Conservation (phyloP, 2,888 invertebrate genomes). For the Villa cingulata region DNA sequence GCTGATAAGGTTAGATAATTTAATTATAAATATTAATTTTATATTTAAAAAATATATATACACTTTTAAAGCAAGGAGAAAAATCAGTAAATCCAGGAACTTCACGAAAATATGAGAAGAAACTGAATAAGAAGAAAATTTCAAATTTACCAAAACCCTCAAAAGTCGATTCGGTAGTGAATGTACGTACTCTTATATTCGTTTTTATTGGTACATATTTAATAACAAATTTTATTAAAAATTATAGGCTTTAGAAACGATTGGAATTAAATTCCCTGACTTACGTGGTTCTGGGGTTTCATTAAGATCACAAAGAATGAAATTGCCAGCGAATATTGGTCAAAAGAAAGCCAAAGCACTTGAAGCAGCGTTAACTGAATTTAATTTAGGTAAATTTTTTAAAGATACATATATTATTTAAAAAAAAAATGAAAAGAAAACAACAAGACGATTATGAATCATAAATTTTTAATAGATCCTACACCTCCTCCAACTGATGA, state of each 20-base stretch:
- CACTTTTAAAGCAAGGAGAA: slow-evolving; percentile 24
- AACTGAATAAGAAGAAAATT: slow-evolving; percentile 63
- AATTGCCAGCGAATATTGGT: slow-evolving; percentile 90
- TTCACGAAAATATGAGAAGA: slow-evolving; percentile 50
- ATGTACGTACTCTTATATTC: slow-evolving; percentile 17
- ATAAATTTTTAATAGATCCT: slow-evolving; percentile 50
- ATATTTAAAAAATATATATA: not conserved
- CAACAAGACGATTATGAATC: too few species aligned
- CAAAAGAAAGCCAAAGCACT: slow-evolving; percentile 96
- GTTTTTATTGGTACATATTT: too few species aligned
- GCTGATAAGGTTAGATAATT: slow-evolving; percentile 55
- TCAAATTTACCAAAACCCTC: slow-evolving; percentile 54
- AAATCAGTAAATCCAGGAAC: slow-evolving; percentile 23
- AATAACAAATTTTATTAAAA: too few species aligned
- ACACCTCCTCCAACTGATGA: slow-evolving; percentile 93
- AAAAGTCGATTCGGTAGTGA: slow-evolving; percentile 38
- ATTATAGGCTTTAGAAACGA: slow-evolving; percentile 60
- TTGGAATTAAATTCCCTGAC: slow-evolving; percentile 93
- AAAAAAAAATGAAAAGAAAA: not conserved
- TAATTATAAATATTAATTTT: not conserved
- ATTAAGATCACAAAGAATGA: slow-evolving; percentile 82
- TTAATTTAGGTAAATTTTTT: slow-evolving; percentile 74
- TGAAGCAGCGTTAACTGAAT: slow-evolving; percentile 78
- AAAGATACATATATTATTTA: too few species aligned
- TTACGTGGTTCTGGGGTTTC: slow-evolving; percentile 86